Evolutionary conservation across 2,113 vertebrate species (phyloP).

Genomic region (Ptychochromis oligacanthus): DNA sequence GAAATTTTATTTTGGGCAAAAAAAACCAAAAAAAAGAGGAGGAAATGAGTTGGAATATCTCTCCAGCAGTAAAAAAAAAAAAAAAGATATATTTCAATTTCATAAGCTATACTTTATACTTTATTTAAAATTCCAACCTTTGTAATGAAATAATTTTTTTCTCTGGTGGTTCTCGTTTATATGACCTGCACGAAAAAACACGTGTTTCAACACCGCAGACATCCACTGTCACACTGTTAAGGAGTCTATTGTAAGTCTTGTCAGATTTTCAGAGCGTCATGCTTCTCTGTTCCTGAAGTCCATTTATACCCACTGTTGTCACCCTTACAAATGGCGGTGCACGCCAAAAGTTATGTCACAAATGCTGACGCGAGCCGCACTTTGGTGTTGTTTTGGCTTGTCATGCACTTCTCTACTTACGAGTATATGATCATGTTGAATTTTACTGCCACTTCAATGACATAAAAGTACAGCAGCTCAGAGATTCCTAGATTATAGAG

Average conservation of each 20-base stretch:
- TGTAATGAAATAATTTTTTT: too few relatives aligned
- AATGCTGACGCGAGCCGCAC: too few relatives aligned
- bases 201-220: too few relatives aligned
- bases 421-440: neutral
- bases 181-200: too few relatives aligned
- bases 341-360: neutral
- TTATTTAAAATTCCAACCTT: too few relatives aligned
- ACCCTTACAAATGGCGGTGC: neutral
- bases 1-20: too few relatives aligned
- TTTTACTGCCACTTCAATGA: neutral
- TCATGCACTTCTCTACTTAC: neutral
- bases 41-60: too few relatives aligned
- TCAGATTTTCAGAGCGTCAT: neutral
- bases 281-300: neutral
- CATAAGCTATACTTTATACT: too few relatives aligned
- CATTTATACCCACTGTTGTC: neutral
- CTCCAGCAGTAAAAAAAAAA: too few relatives aligned
- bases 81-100: too few relatives aligned
- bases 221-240: neutral
- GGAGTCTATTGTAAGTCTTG: neutral
- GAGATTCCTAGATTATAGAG: neutral
- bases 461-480: neutral
- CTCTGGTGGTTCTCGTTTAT: too few relatives aligned
- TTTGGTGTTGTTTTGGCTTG: neutral
- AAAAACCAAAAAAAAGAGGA: too few relatives aligned